Base-by-base conservation (phyloP, 2,888 invertebrate species). In the Catonia carolina region DNA sequence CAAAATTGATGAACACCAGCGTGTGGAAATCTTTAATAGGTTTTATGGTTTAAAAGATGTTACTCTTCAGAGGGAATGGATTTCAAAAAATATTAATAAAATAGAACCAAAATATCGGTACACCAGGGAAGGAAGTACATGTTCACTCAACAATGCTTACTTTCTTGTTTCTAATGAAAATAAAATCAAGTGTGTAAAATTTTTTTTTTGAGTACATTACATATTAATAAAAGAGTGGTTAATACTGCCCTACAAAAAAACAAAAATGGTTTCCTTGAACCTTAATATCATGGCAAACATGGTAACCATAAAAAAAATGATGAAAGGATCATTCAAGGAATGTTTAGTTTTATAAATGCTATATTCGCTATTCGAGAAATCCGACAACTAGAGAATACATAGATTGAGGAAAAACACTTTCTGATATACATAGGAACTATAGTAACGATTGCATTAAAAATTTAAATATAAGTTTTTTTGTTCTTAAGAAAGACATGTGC, bases 91-190 rank as follows among this genome's bases (percentile, higher is more conserved):
- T 10, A 37, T 37, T 3, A 17, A 37, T 6, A 37, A 37, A 37
- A 37, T 37, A 37, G 37, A 37, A 37, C 37, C 37, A 14, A 37
- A 37, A 37, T 37, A 37, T 37, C n/a, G 37, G 37, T 37, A 37
- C 17, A 17, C 37, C 12, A 37, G 17, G 37, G 37, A 37, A 37
- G 37, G 37, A 37, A 37, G 37, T 37, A 37, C n/a, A 14, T 17
- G 37, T 37, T 4, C 37, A 37, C 17, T 37, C 37, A 37, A 37
- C 17, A 4, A 15, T 15, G 37, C 37, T 15, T 37, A 37, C 37
- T 37, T 37, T 37, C 37, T 37, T 37, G 4, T 37, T 37, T 37
- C 14, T 37, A 17, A 37, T 37, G 37, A 37, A 17, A 37, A 37
- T 37, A 37, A 37, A 37, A 37, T 37, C 37, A 37, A 8, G 37